Evolutionary conservation across 23 tunicate species (phyloP).

Genomic region (Clavelina lepadiformis): DNA sequence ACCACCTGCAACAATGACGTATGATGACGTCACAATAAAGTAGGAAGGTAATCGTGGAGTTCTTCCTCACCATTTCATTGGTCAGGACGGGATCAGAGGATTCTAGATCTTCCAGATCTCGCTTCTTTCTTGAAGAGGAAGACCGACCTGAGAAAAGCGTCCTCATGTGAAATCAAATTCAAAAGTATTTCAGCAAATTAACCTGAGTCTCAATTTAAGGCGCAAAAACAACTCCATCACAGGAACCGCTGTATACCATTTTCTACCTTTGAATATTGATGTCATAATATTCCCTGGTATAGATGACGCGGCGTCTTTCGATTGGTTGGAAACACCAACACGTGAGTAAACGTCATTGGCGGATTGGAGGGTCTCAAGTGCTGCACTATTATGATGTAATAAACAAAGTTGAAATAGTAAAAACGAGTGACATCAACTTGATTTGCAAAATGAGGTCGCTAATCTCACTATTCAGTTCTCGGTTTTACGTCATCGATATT

Average conservation of each 20-base stretch:
- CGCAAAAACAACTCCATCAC: no score
- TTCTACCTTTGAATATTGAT: background rate
- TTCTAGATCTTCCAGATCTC: background rate
- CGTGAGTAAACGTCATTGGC: constrained; percentile 18
- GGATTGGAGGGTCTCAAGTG: constrained; percentile 11
- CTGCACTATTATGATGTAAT: no score
- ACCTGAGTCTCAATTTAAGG: no score
- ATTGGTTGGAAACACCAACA: constrained; percentile 4
- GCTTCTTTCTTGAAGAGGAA: constrained; percentile 1
- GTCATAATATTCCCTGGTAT: background rate
- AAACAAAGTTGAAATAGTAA: no score
- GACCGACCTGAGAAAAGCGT: background rate
- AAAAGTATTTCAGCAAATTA: background rate
- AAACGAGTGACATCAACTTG: no score
- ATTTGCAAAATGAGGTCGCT: no score
- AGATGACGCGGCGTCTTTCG: constrained; percentile 1
- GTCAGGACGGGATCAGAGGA: constrained; percentile 3
- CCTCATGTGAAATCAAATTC: background rate
- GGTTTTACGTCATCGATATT: background rate
- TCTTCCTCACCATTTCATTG: background rate
- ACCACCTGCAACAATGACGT: background rate
- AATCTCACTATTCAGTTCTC: constrained; percentile 12
- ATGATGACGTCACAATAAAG: background rate
- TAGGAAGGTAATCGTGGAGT: background rate
- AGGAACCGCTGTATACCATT: no score